Evolutionary conservation across 2,797 vertebrate species (phyloP).

Genomic region (Pipistrellus nathusii): DNA sequence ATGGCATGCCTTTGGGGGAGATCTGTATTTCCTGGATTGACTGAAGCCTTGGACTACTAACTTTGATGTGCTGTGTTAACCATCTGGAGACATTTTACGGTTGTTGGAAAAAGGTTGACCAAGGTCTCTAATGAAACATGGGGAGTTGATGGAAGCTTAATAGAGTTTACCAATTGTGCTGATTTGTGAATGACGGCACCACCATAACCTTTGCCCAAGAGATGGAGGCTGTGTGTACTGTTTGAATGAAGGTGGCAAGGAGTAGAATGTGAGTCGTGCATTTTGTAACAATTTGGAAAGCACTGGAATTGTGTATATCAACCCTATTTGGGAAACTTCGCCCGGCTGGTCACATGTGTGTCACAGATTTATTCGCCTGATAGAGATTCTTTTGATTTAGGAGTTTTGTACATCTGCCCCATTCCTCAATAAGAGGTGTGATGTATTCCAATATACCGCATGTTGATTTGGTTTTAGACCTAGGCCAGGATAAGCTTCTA

Average conservation of each 20-base stretch:
- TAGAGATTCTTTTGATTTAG: conserved; percentile 56
- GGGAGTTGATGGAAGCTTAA: conserved; percentile 73
- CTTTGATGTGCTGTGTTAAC: conserved; percentile 69
- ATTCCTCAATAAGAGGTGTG: not conserved
- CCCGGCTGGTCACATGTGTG: not conserved
- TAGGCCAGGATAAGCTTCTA: not conserved
- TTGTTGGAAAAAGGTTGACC: conserved; percentile 77
- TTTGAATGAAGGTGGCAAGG: conserved; percentile 66
- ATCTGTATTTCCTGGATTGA: conserved; percentile 57
- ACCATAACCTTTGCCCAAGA: conserved; percentile 63
- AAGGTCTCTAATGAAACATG: conserved; percentile 73
- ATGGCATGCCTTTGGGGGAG: conserved; percentile 26
- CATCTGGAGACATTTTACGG: conserved; percentile 76
- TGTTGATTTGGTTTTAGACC: conserved; percentile 4
- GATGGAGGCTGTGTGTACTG: conserved; percentile 40
- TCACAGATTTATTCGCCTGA: conserved; percentile 53
- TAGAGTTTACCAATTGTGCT: conserved; percentile 72
- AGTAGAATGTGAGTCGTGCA: not conserved
- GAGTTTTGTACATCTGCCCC: not conserved
- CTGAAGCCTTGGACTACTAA: conserved; percentile 72
- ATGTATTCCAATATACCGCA: not conserved
- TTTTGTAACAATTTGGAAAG: conserved; percentile 71
- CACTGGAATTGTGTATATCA: conserved; percentile 32
- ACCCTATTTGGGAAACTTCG: conserved; percentile 52
- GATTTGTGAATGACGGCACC: conserved; percentile 76